Evolutionary conservation across 2,113 vertebrate genomes (phyloP).

Genomic region (Cairina moschata): DNA sequence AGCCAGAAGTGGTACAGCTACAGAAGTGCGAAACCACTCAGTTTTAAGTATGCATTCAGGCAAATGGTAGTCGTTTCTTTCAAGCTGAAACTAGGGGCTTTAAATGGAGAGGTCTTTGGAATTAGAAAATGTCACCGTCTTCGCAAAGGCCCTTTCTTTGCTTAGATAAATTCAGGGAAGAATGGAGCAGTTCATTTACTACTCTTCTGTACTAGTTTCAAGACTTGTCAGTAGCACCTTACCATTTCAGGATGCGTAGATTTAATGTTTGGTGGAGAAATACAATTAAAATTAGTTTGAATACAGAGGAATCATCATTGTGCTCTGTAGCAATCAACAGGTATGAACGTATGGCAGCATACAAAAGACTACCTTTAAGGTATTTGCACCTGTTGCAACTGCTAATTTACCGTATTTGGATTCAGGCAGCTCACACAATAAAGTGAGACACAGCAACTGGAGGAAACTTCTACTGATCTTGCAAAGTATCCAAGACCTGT

Average conservation of each 20-base stretch:
- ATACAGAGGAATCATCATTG: not conserved
- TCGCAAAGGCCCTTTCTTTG: not conserved
- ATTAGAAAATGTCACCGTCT: not conserved
- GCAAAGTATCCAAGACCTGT: not conserved
- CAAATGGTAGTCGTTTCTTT: not conserved
- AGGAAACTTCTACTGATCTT: not conserved
- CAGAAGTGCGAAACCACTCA: not conserved
- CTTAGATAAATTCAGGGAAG: not conserved
- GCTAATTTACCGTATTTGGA: not conserved
- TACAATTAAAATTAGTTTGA: not conserved
- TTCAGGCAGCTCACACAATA: not conserved
- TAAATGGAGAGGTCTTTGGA: not conserved
- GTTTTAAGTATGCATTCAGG: not conserved
- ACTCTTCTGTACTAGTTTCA: not conserved
- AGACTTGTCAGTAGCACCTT: not conserved
- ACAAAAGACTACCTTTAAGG: not conserved
- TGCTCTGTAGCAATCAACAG: not conserved
- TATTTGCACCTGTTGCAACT: not conserved
- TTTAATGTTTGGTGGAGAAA: not conserved
- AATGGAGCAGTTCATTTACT: not conserved
- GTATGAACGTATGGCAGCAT: not conserved
- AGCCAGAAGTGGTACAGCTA: not conserved
- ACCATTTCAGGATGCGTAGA: not conserved
- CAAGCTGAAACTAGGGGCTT: not conserved
- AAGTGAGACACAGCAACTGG: not conserved